phyloP scores from a whole-genome alignment of 2,113 vertebrate species.

The Erythrolamprus reginae region DNA sequence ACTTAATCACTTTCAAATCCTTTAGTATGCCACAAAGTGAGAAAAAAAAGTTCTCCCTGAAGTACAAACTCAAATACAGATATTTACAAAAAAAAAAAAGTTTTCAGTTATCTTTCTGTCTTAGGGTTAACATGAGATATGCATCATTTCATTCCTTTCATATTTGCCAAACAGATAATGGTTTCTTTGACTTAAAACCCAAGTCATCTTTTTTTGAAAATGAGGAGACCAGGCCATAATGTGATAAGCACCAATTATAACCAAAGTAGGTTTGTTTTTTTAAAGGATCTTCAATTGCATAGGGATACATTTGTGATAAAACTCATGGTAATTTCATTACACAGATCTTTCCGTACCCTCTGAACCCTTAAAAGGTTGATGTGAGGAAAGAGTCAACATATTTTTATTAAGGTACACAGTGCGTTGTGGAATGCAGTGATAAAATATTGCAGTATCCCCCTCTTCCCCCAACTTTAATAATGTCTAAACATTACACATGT shows the following conservation, averaged over 20 bases:
- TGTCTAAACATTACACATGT: not conserved
- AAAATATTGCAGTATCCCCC: constrained; percentile 14
- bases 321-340: not conserved
- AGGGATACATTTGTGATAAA: not conserved
- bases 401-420: not conserved
- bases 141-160: constrained; percentile 53
- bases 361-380: not conserved
- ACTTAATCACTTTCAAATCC: constrained; percentile 56
- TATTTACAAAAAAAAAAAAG: constrained; percentile 62
- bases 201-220: not conserved
- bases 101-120: constrained; percentile 55
- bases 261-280: not conserved
- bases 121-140: constrained; percentile 61
- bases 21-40: constrained; percentile 59
- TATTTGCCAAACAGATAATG: constrained; percentile 59
- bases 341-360: not conserved
- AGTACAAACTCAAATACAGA: constrained; percentile 63
- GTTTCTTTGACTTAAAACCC: constrained; percentile 62
- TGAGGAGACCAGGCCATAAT: not conserved
- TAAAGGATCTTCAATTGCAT: not conserved
- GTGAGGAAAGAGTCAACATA: not conserved
- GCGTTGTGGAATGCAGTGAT: not conserved
- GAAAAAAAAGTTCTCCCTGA: constrained; percentile 47
- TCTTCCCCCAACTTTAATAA: not conserved
- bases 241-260: not conserved